Conservation (phyloP, 2,888 invertebrate genomes). For the Tetragonula carbonaria region DNA sequence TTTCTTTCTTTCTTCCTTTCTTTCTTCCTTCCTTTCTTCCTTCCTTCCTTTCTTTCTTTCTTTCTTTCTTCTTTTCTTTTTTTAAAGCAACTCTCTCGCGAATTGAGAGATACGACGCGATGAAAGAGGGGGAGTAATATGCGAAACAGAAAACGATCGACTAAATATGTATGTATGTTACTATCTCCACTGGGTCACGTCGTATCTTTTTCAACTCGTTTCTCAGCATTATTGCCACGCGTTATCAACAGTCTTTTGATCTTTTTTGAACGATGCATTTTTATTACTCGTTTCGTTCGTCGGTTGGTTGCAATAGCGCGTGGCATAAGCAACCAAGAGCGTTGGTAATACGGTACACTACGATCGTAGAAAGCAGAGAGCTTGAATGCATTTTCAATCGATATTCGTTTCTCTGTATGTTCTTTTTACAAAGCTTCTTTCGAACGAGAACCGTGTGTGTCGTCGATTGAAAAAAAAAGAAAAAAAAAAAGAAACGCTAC, state of each 20-base stretch:
- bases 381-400: conserved; percentile 28
- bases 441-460: neutral
- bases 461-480: no score
- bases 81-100: neutral
- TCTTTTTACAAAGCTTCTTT: neutral
- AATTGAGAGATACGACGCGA: conserved; percentile 37
- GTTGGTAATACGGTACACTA: neutral
- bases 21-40: conserved; percentile 28
- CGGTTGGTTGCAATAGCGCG: conserved; percentile 9
- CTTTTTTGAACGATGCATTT: conserved; percentile 25
- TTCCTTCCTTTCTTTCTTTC: neutral
- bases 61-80: neutral
- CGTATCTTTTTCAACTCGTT: neutral
- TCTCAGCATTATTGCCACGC: neutral
- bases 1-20: neutral
- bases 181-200: neutral
- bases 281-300: conserved; percentile 10
- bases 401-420: neutral
- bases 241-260: neutral
- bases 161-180: no score
- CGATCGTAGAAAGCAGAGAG: neutral
- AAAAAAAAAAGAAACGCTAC: neutral
- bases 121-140: neutral
- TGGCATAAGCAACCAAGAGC: conserved; percentile 6
- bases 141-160: neutral